Evolutionary conservation across 2,113 vertebrate genomes (phyloP).

Genomic region (Deroptyus accipitrinus): DNA sequence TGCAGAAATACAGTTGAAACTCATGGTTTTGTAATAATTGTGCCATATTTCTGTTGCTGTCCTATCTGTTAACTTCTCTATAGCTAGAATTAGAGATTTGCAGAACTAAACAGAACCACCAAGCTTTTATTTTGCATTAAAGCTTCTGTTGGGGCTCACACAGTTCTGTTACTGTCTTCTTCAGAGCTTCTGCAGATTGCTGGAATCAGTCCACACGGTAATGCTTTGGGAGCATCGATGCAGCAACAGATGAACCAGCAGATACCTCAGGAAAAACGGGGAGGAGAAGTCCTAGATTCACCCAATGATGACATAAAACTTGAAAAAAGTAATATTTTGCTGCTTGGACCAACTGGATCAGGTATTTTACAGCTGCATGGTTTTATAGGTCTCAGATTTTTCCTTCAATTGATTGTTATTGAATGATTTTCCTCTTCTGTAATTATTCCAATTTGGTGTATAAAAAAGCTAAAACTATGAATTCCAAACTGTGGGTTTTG

Average conservation of each 20-base stretch:
- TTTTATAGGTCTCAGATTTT: neutral
- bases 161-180: neutral
- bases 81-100: neutral
- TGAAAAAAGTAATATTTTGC: conserved; percentile 98
- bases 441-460: neutral
- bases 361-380: conserved; percentile 74
- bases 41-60: neutral
- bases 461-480: neutral
- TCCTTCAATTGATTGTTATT: neutral
- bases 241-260: conserved; percentile 94
- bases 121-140: neutral
- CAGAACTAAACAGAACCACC: neutral
- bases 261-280: conserved; percentile 89
- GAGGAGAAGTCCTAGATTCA: conserved; percentile 93
- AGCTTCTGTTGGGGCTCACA: neutral
- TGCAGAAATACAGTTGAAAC: neutral
- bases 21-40: neutral
- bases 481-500: neutral
- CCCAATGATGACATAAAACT: conserved; percentile 91
- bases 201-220: conserved; percentile 94
- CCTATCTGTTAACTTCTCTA: neutral
- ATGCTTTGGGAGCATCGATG: conserved; percentile 93
- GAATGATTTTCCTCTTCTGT: neutral
- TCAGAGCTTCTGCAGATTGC: conserved; percentile 97
- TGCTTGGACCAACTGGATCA: conserved; percentile 97